phyloP scores from a whole-genome alignment of 2,888 invertebrate species.

The Epinotia ramella region DNA sequence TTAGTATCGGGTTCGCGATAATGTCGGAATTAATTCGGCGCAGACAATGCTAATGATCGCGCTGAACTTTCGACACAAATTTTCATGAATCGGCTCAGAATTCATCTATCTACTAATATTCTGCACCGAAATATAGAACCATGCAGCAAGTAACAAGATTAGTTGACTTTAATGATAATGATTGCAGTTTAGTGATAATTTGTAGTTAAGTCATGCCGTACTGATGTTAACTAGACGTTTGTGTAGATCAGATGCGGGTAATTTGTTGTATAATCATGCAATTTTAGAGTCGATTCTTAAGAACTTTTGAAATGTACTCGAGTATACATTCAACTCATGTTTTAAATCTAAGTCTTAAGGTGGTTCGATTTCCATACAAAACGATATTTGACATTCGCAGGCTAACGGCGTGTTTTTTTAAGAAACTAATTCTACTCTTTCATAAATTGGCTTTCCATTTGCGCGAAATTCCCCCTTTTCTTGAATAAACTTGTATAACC shows the following conservation, averaged over 20 bases:
- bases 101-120: background rate
- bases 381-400: too few species aligned
- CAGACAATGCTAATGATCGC: constrained; percentile 4
- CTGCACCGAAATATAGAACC: background rate
- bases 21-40: constrained; percentile 5
- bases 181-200: background rate
- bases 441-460: too few species aligned
- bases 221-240: background rate
- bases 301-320: background rate
- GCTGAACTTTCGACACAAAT: constrained; percentile 6
- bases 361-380: too few species aligned
- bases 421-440: too few species aligned
- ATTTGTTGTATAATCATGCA: background rate
- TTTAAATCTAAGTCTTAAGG: background rate
- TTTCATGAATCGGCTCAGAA: background rate
- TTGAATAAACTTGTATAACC: too few species aligned
- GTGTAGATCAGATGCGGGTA: background rate
- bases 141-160: constrained; percentile 2
- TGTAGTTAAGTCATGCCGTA: background rate
- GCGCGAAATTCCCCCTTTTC: too few species aligned
- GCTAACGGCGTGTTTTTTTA: too few species aligned
- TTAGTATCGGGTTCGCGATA: constrained; percentile 38
- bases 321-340: background rate
- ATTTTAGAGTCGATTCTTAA: background rate
- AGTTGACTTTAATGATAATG: background rate